Conservation (phyloP, 2,113 vertebrate genomes). For the Siphamia tubifer region DNA sequence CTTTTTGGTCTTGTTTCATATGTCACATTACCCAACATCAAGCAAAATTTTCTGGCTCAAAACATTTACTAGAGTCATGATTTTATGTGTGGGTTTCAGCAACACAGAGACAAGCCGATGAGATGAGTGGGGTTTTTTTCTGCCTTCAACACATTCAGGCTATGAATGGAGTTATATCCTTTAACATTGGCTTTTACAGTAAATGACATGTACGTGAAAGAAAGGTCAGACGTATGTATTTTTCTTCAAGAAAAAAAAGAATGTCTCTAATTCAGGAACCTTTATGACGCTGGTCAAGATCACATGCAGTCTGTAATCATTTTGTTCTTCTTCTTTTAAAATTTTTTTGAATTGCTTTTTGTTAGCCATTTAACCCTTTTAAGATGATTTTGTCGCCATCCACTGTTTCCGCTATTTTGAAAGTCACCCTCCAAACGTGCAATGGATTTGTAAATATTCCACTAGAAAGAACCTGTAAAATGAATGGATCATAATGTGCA, state of each 20-base stretch:
- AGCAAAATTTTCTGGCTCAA: not conserved
- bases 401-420: too few species aligned
- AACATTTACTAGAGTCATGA: not conserved
- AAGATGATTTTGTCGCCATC: too few species aligned
- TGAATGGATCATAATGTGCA: too few species aligned
- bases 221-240: not conserved
- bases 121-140: too few species aligned
- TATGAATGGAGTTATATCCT: not conserved
- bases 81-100: conserved; percentile 19
- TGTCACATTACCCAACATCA: too few species aligned
- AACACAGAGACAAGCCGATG: conserved; percentile 12
- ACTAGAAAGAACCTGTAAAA: too few species aligned
- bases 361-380: too few species aligned
- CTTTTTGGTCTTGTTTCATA: not conserved
- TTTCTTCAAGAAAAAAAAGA: not conserved
- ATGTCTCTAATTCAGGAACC: not conserved
- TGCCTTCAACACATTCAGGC: too few species aligned
- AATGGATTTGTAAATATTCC: too few species aligned
- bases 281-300: not conserved
- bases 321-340: not conserved
- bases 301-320: too few species aligned
- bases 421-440: too few species aligned
- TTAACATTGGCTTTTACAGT: not conserved
- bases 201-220: not conserved
- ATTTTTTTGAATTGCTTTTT: too few species aligned